Evolutionary conservation across 1,140 invertebrate species (phyloP).

Genomic region (Trissolcus basalis): DNA sequence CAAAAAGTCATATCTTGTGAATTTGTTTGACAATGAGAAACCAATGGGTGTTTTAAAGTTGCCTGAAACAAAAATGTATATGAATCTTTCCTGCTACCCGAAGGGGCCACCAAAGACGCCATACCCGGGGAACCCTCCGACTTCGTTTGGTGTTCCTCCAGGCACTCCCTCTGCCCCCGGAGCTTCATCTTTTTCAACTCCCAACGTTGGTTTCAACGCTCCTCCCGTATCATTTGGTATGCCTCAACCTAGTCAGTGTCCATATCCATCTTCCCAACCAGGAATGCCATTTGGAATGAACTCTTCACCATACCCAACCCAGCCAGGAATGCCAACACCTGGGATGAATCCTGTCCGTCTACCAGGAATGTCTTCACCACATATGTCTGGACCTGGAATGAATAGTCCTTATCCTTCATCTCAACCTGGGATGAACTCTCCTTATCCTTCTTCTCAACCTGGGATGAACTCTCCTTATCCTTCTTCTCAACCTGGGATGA

Average conservation of each 20-base stretch:
- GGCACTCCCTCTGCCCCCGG: conserved; percentile 69
- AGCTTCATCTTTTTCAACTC: conserved; percentile 57
- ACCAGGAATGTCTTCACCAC: conserved; percentile 8
- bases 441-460: conserved; percentile 57
- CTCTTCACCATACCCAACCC: conserved; percentile 9
- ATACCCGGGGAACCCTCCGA: conserved; percentile 69
- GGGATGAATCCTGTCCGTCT: conserved; percentile 8
- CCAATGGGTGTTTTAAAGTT: conserved; percentile 12
- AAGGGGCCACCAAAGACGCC: conserved; percentile 70
- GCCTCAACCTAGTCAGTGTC: conserved; percentile 62
- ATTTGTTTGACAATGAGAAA: conserved; percentile 1
- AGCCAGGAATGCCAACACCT: conserved; percentile 18
- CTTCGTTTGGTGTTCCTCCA: conserved; percentile 69
- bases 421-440: conserved; percentile 53
- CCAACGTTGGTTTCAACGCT: conserved; percentile 47
- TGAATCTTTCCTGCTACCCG: conserved; percentile 34
- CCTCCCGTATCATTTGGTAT: conserved; percentile 66
- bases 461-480: conserved; percentile 1
- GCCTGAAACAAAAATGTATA: conserved; percentile 7
- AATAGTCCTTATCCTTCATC: conserved; percentile 14
- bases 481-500: background rate
- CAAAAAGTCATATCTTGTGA: too few relatives aligned
- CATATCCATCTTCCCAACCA: conserved; percentile 32
- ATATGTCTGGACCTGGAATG: conserved; percentile 18
- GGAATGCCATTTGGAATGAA: conserved; percentile 25